phyloP scores from a whole-genome alignment of 2,113 vertebrate species.

The Callithrix jacchus region DNA sequence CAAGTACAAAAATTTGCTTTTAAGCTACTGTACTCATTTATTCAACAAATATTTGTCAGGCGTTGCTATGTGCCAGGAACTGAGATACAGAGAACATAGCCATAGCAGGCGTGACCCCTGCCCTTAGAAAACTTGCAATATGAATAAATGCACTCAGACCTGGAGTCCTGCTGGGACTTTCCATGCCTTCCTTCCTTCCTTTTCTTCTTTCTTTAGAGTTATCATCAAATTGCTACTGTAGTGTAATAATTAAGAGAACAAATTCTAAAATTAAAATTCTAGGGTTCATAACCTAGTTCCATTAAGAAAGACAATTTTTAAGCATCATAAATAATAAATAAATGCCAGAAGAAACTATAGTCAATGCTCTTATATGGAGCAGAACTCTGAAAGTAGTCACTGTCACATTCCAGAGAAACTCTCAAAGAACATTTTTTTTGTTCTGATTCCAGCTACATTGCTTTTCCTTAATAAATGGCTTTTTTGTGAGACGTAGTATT shows the following conservation, averaged over 20 bases:
- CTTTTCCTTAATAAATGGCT: constrained; percentile 31
- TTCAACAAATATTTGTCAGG: constrained; percentile 41
- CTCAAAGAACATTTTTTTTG: background rate
- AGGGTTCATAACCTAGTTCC: background rate
- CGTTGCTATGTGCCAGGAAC: background rate
- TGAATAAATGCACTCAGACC: background rate
- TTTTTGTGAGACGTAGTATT: background rate
- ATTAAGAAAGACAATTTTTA: background rate
- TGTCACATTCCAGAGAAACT: background rate
- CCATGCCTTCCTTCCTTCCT: background rate
- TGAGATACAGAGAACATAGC: background rate
- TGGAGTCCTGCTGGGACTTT: background rate
- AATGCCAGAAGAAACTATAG: background rate
- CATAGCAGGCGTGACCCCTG: background rate
- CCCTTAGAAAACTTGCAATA: background rate
- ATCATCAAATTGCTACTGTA: background rate
- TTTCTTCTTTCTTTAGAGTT: background rate
- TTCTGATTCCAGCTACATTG: background rate
- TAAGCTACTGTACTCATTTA: constrained; percentile 4
- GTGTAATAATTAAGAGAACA: background rate
- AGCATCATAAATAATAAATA: background rate
- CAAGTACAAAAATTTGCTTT: background rate
- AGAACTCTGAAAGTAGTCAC: background rate
- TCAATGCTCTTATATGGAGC: background rate
- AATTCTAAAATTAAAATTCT: background rate